Conservation (phyloP, 2,113 vertebrate genomes). For the Melanerpes aurifrons region DNA sequence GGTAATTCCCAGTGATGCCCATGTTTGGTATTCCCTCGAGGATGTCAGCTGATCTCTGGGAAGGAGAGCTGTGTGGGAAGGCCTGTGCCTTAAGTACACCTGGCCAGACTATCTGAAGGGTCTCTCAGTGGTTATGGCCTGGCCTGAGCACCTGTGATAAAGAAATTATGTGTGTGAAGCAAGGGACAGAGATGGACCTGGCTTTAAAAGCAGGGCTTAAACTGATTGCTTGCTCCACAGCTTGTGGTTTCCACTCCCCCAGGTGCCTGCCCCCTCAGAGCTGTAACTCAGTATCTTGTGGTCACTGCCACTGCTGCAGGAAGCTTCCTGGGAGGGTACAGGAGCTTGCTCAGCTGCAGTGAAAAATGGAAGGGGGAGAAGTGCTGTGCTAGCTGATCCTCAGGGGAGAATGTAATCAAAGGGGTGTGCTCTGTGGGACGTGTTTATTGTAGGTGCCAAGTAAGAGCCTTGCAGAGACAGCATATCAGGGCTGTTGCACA, state of each 20-base stretch:
- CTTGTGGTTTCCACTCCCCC: background rate
- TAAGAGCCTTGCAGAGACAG: background rate
- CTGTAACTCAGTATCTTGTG: background rate
- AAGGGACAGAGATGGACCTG: background rate
- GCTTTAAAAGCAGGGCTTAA: background rate
- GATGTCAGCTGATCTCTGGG: background rate
- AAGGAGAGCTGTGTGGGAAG: background rate
- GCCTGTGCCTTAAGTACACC: background rate
- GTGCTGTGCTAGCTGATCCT: background rate
- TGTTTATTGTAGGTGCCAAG: background rate
- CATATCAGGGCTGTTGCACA: fast-evolving
- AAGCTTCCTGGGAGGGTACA: background rate
- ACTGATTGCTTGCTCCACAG: background rate
- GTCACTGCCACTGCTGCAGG: background rate
- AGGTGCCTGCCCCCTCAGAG: background rate
- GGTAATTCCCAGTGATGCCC: background rate
- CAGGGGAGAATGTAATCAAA: fast-evolving
- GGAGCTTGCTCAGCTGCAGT: fast-evolving
- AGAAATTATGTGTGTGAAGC: background rate
- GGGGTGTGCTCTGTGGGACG: fast-evolving
- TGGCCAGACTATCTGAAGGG: background rate
- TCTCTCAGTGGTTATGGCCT: background rate
- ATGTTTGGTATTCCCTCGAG: background rate
- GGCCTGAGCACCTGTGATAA: background rate
- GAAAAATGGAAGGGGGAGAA: background rate